A percentile compares a stretch with the other conserved stretches of the same genome.
These are phyloP conservation scores for Nymphicus hollandicus DNA, from an alignment of 2,113 vertebrate genomes.

Conservation along the genomic window DNA sequence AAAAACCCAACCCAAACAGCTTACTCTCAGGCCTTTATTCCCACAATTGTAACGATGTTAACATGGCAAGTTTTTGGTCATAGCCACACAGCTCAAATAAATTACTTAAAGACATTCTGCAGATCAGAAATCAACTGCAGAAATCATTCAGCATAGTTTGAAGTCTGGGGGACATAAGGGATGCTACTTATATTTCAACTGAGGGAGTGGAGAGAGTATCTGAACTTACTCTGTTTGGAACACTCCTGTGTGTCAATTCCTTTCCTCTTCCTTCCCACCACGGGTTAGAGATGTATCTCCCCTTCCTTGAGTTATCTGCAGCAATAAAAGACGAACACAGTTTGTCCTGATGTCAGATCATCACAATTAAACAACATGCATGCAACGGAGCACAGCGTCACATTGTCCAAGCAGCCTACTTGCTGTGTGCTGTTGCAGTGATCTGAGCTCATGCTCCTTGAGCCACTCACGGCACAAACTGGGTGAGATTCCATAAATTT, in stretches of 20 bases:
- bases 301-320: not conserved
- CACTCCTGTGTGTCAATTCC: not conserved
- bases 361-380: not conserved
- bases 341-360: not conserved
- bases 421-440: not conserved
- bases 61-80: not conserved
- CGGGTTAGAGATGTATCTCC: not conserved
- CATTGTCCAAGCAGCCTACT: not conserved
- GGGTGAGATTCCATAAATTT: not conserved
- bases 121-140: not conserved
- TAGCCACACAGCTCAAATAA: not conserved
- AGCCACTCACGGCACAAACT: rapidly evolving
- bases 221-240: not conserved
- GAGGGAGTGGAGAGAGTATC: not conserved
- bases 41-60: not conserved
- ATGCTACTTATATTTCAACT: not conserved
- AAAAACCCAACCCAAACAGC: not conserved
- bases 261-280: not conserved
- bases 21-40: not conserved
- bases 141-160: not conserved
- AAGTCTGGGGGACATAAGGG: not conserved
- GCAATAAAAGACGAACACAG: not conserved
- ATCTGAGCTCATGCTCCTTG: not conserved
- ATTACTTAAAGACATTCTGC: not conserved
- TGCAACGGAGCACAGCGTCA: not conserved